Conservation (phyloP, 2,797 vertebrate genomes). For the Botia kubotai region DNA sequence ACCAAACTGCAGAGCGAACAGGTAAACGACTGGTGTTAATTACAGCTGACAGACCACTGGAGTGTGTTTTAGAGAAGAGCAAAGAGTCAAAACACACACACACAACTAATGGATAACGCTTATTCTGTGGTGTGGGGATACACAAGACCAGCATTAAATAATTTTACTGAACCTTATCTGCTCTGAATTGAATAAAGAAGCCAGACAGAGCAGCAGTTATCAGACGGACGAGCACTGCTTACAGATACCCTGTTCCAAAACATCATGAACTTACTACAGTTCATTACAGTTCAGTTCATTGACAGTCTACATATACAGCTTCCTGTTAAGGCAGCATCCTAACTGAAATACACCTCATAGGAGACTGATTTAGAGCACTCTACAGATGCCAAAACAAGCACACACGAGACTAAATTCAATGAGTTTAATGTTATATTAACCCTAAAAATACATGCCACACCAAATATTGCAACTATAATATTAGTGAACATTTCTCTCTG, state of each 20-base stretch:
- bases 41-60: slow-evolving; percentile 68
- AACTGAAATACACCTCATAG: background rate
- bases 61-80: slow-evolving; percentile 49
- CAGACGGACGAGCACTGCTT: slow-evolving; percentile 3
- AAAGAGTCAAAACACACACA: slow-evolving; percentile 57
- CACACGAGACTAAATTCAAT: background rate
- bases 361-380: background rate
- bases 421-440: too few species aligned
- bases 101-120: slow-evolving; percentile 47
- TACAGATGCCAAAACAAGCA: background rate
- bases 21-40: slow-evolving; percentile 69
- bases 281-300: too few species aligned
- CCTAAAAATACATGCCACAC: too few species aligned
- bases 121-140: slow-evolving; percentile 50
- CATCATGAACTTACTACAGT: background rate
- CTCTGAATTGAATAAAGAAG: slow-evolving; percentile 19
- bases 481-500: too few species aligned
- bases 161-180: slow-evolving; percentile 52
- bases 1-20: slow-evolving; percentile 56
- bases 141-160: slow-evolving; percentile 34
- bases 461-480: too few species aligned
- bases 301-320: too few species aligned
- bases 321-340: background rate
- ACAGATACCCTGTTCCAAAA: background rate
- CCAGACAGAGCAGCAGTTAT: slow-evolving; percentile 12